Conservation (phyloP, 64 coral and sea anemone genomes). For the Stylophora pistillata region DNA sequence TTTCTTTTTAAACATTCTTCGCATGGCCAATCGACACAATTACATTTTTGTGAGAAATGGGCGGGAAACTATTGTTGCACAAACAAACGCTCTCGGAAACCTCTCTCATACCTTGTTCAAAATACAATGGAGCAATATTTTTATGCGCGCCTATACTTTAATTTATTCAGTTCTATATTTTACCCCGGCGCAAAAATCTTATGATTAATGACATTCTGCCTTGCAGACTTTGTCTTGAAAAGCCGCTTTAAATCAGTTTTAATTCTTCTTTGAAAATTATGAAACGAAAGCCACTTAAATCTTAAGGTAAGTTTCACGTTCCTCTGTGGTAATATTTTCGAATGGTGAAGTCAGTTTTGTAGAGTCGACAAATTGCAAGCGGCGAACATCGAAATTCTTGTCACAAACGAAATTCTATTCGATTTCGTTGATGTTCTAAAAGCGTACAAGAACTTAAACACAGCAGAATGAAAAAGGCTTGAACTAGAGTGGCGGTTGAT, state of each 20-base stretch:
- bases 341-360: not conserved
- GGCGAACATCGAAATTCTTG: not conserved
- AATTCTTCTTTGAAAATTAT: not conserved
- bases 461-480: too few species aligned
- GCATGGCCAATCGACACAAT: not conserved
- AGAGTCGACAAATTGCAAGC: not conserved
- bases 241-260: not conserved
- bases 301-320: not conserved
- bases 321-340: not conserved
- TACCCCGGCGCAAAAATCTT: not conserved
- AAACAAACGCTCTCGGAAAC: not conserved
- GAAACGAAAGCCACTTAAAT: not conserved
- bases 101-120: not conserved
- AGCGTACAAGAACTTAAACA: too few species aligned
- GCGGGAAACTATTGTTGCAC: constrained; percentile 11
- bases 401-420: not conserved
- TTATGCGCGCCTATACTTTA: not conserved
- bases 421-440: too few species aligned
- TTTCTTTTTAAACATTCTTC: not conserved
- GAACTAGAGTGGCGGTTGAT: too few species aligned
- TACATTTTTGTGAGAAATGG: not conserved
- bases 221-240: not conserved
- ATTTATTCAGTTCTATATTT: constrained; percentile 21
- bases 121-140: not conserved
- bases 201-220: constrained; percentile 1